phyloP scores from a whole-genome alignment of 2,888 invertebrate genomes.

The Therioaphis trifolii region DNA sequence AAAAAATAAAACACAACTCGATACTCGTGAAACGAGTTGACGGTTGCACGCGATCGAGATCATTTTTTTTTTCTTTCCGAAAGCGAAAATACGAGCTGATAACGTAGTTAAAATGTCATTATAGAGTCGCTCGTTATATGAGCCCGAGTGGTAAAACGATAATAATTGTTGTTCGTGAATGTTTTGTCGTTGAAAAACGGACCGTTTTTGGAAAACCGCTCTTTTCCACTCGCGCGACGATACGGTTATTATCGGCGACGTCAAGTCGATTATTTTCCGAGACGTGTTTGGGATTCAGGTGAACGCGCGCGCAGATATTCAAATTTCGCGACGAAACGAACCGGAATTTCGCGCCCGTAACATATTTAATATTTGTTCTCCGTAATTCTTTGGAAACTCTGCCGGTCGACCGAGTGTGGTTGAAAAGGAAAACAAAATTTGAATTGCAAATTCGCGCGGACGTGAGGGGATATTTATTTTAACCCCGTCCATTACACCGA shows the following conservation, averaged over 20 bases:
- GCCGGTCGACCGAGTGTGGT: background rate
- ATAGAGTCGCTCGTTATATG: too few species aligned
- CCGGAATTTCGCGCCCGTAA: background rate
- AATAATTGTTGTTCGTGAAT: too few species aligned
- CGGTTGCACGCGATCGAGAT: too few species aligned
- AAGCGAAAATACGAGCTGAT: too few species aligned
- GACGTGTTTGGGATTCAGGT: background rate
- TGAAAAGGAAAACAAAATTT: constrained; percentile 4
- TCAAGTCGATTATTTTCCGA: background rate
- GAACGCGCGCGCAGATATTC: background rate
- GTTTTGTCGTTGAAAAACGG: too few species aligned
- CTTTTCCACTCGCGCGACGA: too few species aligned
- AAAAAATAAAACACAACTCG: too few species aligned
- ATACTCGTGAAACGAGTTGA: too few species aligned
- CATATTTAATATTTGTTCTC: background rate
- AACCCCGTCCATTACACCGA: background rate
- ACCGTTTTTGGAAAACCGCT: too few species aligned
- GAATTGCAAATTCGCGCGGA: constrained; percentile 4
- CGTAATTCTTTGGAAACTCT: background rate
- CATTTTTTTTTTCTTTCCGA: too few species aligned
- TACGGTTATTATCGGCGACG: background rate
- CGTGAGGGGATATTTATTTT: background rate
- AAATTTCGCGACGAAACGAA: background rate
- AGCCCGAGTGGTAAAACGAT: too few species aligned
- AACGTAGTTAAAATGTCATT: too few species aligned